Percentiles rank a stretch among this genome's conserved stretches.
Conservation (phyloP, 2,888 invertebrate genomes). For the Dasysyrphus tricinctus region DNA sequence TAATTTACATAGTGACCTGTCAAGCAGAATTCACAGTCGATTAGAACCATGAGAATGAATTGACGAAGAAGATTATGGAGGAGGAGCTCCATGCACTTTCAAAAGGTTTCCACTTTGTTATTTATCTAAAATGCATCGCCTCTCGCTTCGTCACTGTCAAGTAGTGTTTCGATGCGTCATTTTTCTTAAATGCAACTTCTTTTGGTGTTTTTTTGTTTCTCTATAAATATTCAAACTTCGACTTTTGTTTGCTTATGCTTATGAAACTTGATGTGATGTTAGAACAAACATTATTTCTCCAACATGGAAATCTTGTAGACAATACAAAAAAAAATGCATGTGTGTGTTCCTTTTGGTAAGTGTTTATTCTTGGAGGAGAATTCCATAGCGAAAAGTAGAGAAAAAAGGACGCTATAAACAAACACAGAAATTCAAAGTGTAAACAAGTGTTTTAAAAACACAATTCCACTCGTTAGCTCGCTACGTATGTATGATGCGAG, state of each 20-base stretch:
- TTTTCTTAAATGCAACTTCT: constrained; percentile 27
- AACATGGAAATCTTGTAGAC: background rate
- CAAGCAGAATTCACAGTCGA: constrained; percentile 56
- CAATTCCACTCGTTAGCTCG: constrained; percentile 20
- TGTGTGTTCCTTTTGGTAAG: constrained; percentile 22
- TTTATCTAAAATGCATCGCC: constrained; percentile 43
- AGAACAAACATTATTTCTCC: constrained; percentile 46
- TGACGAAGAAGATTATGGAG: background rate
- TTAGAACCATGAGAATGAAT: constrained; percentile 34
- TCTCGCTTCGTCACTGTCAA: constrained; percentile 2
- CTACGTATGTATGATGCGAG: background rate
- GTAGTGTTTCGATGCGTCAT: constrained; percentile 25
- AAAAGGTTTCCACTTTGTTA: constrained; percentile 22
- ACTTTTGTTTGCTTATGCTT: constrained; percentile 64
- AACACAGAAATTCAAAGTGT: constrained; percentile 49
- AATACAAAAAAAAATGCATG: background rate
- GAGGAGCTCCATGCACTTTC: constrained; percentile 22
- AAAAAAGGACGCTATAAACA: constrained; percentile 55
- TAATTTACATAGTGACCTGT: constrained; percentile 59
- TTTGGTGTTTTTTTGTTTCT: constrained; percentile 13
- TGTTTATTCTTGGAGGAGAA: constrained; percentile 30
- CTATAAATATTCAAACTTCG: constrained; percentile 7
- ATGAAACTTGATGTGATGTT: constrained; percentile 64
- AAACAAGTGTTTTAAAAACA: constrained; percentile 63
- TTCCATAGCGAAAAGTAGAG: background rate